Conservation (phyloP, 2,797 vertebrate genomes). For the Chrysocyon brachyurus region DNA sequence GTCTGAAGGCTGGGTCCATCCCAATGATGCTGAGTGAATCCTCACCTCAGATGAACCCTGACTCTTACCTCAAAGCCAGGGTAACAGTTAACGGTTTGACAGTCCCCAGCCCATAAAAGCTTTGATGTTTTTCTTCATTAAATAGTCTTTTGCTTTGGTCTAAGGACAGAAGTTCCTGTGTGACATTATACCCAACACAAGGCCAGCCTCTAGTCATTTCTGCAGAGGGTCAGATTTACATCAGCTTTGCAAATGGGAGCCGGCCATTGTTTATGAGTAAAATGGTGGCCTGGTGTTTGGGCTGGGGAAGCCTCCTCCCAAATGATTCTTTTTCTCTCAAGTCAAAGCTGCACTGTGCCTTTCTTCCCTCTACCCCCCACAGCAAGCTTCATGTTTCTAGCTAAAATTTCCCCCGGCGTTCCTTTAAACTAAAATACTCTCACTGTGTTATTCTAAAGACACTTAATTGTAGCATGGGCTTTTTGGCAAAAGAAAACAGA, state of each 20-base stretch:
- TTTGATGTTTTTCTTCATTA: slow-evolving; percentile 67
- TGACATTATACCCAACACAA: slow-evolving; percentile 60
- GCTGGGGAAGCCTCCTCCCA: not conserved
- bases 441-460: slow-evolving; percentile 81
- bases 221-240: slow-evolving; percentile 59
- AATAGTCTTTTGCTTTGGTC: slow-evolving; percentile 62
- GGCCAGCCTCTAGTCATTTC: slow-evolving; percentile 47
- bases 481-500: slow-evolving; percentile 83
- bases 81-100: slow-evolving; percentile 75
- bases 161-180: slow-evolving; percentile 55
- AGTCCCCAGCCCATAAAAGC: slow-evolving; percentile 54
- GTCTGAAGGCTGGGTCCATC: slow-evolving; percentile 83
- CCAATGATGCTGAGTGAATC: slow-evolving; percentile 76
- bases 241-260: slow-evolving; percentile 44
- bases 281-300: not conserved
- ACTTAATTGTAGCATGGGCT: slow-evolving; percentile 83
- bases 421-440: slow-evolving; percentile 78
- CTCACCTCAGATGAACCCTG: slow-evolving; percentile 77
- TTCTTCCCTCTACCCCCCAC: slow-evolving; percentile 57
- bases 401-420: slow-evolving; percentile 60
- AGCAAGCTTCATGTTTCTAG: slow-evolving; percentile 59
- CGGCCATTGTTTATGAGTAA: slow-evolving; percentile 46
- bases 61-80: slow-evolving; percentile 80
- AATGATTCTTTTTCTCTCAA: not conserved
- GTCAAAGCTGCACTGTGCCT: slow-evolving; percentile 36